Conservation (phyloP, 2,888 invertebrate genomes). For the Acleris holmiana region DNA sequence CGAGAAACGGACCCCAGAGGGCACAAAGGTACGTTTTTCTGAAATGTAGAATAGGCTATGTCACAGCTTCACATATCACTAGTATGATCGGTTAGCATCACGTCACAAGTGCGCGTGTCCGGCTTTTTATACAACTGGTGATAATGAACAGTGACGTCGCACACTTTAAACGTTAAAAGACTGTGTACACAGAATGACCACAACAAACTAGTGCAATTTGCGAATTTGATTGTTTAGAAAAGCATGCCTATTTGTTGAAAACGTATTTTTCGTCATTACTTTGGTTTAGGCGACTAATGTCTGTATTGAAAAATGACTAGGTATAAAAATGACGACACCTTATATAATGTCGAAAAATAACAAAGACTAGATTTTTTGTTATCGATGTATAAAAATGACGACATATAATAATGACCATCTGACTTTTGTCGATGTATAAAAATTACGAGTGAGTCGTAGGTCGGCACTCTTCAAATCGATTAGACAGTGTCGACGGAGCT, state of each 20-base stretch:
- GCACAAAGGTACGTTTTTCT: neutral
- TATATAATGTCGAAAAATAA: too few relatives aligned
- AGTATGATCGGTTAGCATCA: slow-evolving; percentile 18
- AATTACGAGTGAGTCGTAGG: too few relatives aligned
- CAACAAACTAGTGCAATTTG: slow-evolving; percentile 53
- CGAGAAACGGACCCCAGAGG: too few relatives aligned
- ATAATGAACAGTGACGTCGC: slow-evolving; percentile 72
- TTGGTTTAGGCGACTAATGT: too few relatives aligned
- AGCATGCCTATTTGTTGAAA: neutral
- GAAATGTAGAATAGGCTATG: neutral
- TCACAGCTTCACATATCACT: neutral
- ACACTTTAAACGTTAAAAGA: slow-evolving; percentile 54
- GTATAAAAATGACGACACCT: too few relatives aligned
- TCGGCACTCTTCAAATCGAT: too few relatives aligned
- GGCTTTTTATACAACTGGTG: slow-evolving; percentile 71
- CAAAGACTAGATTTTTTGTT: too few relatives aligned
- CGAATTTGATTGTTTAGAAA: slow-evolving; percentile 32
- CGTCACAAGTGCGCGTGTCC: slow-evolving; percentile 63
- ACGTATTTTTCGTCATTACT: neutral
- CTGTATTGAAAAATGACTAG: too few relatives aligned
- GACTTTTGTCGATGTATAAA: too few relatives aligned
- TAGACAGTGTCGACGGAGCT: too few relatives aligned
- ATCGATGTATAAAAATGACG: too few relatives aligned
- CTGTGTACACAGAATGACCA: slow-evolving; percentile 54
- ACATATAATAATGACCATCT: too few relatives aligned